phyloP scores from a whole-genome alignment of 2,888 invertebrate genomes.

The Caenorhabditis macrosperma region DNA sequence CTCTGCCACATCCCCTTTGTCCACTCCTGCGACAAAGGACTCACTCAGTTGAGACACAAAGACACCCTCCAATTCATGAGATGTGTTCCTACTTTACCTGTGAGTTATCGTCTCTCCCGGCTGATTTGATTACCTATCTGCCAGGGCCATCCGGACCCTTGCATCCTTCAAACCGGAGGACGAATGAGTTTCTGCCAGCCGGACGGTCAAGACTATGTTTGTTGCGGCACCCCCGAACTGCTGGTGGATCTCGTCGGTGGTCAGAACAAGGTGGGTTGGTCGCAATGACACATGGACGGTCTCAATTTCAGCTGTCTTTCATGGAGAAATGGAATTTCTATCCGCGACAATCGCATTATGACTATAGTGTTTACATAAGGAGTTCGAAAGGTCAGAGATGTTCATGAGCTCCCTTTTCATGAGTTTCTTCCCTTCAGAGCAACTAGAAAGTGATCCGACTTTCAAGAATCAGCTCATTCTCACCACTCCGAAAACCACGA shows the following conservation, averaged over 20 bases:
- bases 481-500: conserved; percentile 49
- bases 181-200: conserved; percentile 65
- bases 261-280: conserved; percentile 40
- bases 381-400: conserved; percentile 23
- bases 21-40: conserved; percentile 61
- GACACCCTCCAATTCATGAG: conserved; percentile 65
- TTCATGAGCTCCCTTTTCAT: not conserved
- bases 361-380: conserved; percentile 55
- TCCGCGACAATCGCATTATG: conserved; percentile 50
- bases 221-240: conserved; percentile 67
- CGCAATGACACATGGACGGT: too few relatives aligned
- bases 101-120: conserved; percentile 8
- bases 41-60: conserved; percentile 65
- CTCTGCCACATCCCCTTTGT: conserved; percentile 7
- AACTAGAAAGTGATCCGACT: conserved; percentile 32
- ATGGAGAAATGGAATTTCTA: conserved; percentile 52
- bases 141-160: conserved; percentile 70
- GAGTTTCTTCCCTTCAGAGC: conserved; percentile 11
- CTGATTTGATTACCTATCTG: too few relatives aligned
- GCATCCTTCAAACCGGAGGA: conserved; percentile 66
- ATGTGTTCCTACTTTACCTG: conserved; percentile 68
- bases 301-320: conserved; percentile 8
- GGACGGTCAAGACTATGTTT: conserved; percentile 66
- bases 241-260: conserved; percentile 65
- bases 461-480: conserved; percentile 44